A percentile compares a stretch with the other conserved stretches of the same genome.
These are phyloP conservation scores for Ethmia dodecea DNA, from an alignment of 2,888 invertebrate species.

Conservation along the genomic window DNA sequence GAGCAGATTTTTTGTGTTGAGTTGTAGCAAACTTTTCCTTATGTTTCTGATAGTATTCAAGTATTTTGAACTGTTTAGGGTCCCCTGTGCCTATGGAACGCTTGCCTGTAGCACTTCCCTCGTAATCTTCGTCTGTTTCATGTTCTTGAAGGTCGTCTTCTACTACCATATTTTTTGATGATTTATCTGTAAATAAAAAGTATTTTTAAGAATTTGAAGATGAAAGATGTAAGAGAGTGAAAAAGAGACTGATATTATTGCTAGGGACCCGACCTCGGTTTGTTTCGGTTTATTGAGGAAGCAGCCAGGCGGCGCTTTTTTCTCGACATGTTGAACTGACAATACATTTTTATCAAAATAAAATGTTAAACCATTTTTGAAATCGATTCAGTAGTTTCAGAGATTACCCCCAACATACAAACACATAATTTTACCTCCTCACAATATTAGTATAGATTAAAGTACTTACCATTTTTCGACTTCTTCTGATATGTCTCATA, in stretches of 20 bases:
- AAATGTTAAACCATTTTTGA: too few species aligned
- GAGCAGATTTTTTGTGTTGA: conserved; percentile 38
- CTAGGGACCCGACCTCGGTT: not conserved
- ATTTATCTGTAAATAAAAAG: not conserved
- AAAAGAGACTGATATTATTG: too few species aligned
- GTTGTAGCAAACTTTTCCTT: conserved; percentile 54
- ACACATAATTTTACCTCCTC: too few species aligned
- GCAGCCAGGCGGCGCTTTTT: not conserved
- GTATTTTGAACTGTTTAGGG: conserved; percentile 53
- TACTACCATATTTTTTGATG: not conserved
- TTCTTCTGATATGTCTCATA: conserved; percentile 33
- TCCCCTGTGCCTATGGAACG: conserved; percentile 36
- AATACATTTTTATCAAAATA: too few species aligned
- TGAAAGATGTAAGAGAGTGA: too few species aligned
- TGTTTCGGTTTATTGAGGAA: not conserved
- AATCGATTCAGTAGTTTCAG: too few species aligned
- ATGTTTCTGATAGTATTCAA: conserved; percentile 58
- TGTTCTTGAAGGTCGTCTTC: conserved; percentile 26
- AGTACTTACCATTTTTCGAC: conserved; percentile 43
- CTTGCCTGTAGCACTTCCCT: conserved; percentile 39
- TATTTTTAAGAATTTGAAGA: too few species aligned
- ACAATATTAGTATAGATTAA: conserved; percentile 1
- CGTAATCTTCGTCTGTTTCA: conserved; percentile 39
- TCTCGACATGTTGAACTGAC: too few species aligned
- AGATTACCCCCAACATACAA: too few species aligned